phyloP scores from a whole-genome alignment of 30 jellyfish, hydroid and myxozoan species.

The Mastigias papua region DNA sequence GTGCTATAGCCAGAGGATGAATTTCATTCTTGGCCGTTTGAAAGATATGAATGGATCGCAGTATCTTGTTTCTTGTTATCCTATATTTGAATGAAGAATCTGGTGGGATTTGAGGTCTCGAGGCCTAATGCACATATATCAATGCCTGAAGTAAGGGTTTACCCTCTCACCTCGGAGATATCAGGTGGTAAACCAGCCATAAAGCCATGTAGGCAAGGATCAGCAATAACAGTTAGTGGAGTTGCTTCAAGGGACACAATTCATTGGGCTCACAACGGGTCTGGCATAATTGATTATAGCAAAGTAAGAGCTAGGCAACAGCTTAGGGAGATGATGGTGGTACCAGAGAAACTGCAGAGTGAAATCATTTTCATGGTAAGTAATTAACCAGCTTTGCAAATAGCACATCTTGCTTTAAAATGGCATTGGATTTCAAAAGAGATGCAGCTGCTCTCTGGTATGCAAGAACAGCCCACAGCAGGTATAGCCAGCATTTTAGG shows the following conservation, averaged over 20 bases:
- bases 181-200: constrained; percentile 11
- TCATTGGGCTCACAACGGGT: no score
- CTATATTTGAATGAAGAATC: not conserved
- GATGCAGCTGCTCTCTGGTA: no score
- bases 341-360: not conserved
- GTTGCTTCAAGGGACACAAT: not conserved
- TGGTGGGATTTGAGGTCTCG: constrained; percentile 20
- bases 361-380: constrained; percentile 16
- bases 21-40: not conserved
- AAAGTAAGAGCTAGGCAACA: no score
- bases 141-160: not conserved
- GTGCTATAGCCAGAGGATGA: not conserved
- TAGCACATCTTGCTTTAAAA: not conserved
- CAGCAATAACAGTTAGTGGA: not conserved
- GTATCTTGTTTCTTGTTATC: not conserved
- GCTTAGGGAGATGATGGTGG: not conserved
- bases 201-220: not conserved
- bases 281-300: no score
- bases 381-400: not conserved
- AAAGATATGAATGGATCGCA: not conserved
- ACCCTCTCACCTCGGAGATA: not conserved
- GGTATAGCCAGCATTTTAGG: no score
- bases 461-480: no score
- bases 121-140: constrained; percentile 10
- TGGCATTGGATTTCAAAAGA: not conserved